phyloP scores from a whole-genome alignment of 2,113 vertebrate genomes.

The Oreochromis niloticus region DNA sequence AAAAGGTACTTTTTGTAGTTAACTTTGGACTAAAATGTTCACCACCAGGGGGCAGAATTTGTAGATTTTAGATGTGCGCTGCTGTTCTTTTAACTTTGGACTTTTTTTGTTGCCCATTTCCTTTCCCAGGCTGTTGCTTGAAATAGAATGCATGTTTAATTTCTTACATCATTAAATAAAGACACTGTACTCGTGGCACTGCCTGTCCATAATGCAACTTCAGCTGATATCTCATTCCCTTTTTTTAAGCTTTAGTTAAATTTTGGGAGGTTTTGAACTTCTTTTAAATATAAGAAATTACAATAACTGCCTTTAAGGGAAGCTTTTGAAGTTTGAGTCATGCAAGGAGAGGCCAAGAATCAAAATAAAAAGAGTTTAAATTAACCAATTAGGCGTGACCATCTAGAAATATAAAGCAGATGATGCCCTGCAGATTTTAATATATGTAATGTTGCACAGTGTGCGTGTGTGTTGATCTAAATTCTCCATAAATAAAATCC shows the following conservation, averaged over 20 bases:
- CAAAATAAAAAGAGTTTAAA: background rate
- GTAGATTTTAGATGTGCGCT: background rate
- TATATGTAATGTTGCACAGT: background rate
- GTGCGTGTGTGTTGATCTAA: background rate
- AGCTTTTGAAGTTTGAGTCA: background rate
- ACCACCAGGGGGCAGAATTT: background rate
- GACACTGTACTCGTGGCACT: accelerated
- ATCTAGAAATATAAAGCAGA: accelerated
- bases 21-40: accelerated
- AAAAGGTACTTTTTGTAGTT: background rate
- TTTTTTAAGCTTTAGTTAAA: background rate
- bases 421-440: background rate
- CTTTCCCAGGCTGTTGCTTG: background rate
- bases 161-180: background rate
- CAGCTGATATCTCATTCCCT: background rate
- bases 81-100: background rate
- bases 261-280: background rate
- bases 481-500: background rate
- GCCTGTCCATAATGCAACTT: background rate
- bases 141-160: background rate
- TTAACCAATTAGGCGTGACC: accelerated
- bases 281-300: background rate
- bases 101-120: accelerated
- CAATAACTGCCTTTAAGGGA: accelerated
- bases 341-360: background rate